phyloP scores from a whole-genome alignment of 2,888 invertebrate species.

The Brachyptera putata region DNA sequence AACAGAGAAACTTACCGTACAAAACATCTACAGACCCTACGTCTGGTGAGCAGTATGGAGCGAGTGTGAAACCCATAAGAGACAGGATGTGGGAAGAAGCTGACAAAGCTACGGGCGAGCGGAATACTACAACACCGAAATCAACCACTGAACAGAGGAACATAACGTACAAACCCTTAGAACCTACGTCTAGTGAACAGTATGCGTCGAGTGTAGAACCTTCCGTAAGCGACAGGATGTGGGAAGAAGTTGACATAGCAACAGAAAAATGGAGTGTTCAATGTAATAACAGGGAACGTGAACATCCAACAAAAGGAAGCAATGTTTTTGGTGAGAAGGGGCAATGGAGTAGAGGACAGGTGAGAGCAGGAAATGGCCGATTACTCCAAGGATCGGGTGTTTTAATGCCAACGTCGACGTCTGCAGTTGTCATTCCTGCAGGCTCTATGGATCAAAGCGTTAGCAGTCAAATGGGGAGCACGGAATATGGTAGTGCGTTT shows the following conservation, averaged over 20 bases:
- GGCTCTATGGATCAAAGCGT: slow-evolving; percentile 33
- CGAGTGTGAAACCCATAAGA: too few relatives aligned
- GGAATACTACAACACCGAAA: too few relatives aligned
- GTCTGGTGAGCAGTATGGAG: too few relatives aligned
- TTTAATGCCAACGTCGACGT: slow-evolving; percentile 1
- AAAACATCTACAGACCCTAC: too few relatives aligned
- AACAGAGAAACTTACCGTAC: too few relatives aligned
- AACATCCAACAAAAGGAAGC: background rate
- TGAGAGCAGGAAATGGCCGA: slow-evolving; percentile 9
- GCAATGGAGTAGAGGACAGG: slow-evolving; percentile 21
- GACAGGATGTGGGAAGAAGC: too few relatives aligned
- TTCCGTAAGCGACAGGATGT: slow-evolving; percentile 12
- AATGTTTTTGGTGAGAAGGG: background rate
- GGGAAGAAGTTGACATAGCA: slow-evolving; percentile 18
- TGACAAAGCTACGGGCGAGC: too few relatives aligned
- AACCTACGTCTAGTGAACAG: too few relatives aligned
- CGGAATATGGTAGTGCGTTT: slow-evolving; percentile 40
- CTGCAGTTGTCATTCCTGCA: background rate
- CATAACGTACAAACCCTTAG: too few relatives aligned
- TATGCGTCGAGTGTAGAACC: too few relatives aligned
- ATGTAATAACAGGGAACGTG: background rate
- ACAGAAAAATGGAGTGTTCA: slow-evolving; percentile 19
- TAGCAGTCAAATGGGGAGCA: slow-evolving; percentile 40
- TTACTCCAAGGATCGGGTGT: slow-evolving; percentile 20
- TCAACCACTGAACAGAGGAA: too few relatives aligned